phyloP scores from a whole-genome alignment of 2,888 invertebrate genomes.

The Formica aserva region DNA sequence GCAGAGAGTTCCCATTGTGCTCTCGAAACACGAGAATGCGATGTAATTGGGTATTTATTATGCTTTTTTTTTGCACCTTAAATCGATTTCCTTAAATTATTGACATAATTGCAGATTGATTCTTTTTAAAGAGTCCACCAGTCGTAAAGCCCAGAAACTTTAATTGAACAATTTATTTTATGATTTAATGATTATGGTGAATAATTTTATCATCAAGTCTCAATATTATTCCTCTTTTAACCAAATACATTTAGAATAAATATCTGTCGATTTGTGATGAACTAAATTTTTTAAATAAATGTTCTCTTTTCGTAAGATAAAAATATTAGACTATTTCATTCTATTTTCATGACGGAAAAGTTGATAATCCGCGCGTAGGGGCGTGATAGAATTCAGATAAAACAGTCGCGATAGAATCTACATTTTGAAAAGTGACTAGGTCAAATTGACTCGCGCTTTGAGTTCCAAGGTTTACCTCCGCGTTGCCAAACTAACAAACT shows the following conservation, averaged over 20 bases:
- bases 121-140: background rate
- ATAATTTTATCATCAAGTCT: background rate
- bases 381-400: slow-evolving; percentile 11
- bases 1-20: background rate
- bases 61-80: background rate
- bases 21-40: background rate
- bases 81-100: background rate
- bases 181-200: background rate
- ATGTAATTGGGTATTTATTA: background rate
- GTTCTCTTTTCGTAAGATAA: background rate
- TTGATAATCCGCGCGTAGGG: slow-evolving; percentile 6
- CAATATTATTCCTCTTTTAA: background rate
- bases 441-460: slow-evolving; percentile 50
- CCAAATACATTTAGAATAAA: background rate
- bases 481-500: slow-evolving; percentile 46
- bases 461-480: slow-evolving; percentile 37
- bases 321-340: background rate
- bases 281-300: background rate
- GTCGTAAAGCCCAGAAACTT: background rate
- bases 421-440: slow-evolving; percentile 51
- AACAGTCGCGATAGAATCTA: slow-evolving; percentile 24
- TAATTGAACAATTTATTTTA: background rate
- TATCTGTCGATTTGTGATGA: background rate
- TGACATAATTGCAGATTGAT: background rate
- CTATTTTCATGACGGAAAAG: slow-evolving; percentile 11